Conservation (phyloP, 2,888 invertebrate species). For the Aleiodes testaceus region DNA sequence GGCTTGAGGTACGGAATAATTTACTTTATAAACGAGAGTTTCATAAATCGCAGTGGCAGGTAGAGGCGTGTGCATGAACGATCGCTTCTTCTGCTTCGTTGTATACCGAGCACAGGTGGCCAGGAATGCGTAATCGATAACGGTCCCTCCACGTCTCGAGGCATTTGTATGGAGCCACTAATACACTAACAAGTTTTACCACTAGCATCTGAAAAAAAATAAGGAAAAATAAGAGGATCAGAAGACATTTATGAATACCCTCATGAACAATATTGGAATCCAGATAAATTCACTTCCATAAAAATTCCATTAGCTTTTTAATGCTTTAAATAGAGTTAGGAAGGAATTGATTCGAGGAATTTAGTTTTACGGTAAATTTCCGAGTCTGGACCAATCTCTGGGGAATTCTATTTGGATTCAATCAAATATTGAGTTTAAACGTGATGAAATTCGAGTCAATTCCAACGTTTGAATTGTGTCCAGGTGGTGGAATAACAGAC, state of each 20-base stretch:
- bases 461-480: constrained; percentile 2
- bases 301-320: neutral
- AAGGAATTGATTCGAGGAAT: constrained; percentile 3
- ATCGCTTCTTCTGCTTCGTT: neutral
- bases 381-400: neutral
- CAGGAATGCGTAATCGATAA: constrained; percentile 65
- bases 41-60: constrained; percentile 10
- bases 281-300: too few species aligned
- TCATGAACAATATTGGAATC: neutral
- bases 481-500: constrained; percentile 12
- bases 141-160: constrained; percentile 53
- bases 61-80: constrained; percentile 8
- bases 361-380: constrained; percentile 28
- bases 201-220: neutral
- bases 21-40: constrained; percentile 4
- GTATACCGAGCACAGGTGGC: constrained; percentile 45
- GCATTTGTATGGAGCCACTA: constrained; percentile 2
- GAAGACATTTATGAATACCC: neutral
- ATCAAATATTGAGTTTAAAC: neutral
- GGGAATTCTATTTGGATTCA: too few species aligned
- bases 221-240: constrained; percentile 5
- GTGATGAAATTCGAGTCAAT: neutral
- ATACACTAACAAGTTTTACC: neutral
- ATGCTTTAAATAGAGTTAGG: constrained; percentile 3
- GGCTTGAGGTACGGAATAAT: too few species aligned